Conservation (phyloP, 1,140 invertebrate genomes). For the Druon quercuslanigerum region DNA sequence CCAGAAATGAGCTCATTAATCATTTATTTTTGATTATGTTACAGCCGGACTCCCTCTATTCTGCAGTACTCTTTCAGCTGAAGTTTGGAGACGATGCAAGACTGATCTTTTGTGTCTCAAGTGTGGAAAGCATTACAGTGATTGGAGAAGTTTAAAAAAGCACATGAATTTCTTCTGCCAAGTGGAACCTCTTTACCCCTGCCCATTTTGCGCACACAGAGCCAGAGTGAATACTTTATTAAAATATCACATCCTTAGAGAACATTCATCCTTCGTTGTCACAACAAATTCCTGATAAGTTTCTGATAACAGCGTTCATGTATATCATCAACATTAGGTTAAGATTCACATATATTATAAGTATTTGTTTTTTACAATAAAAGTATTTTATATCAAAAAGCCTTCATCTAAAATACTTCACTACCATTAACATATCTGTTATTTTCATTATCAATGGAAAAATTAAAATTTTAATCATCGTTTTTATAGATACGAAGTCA, state of each 20-base stretch:
- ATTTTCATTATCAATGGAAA: background rate
- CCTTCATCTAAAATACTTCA: background rate
- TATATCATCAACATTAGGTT: background rate
- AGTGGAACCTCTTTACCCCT: slow-evolving; percentile 72
- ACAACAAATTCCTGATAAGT: background rate
- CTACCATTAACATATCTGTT: background rate
- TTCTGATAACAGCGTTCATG: background rate
- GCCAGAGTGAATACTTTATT: slow-evolving; percentile 62
- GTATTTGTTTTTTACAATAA: background rate
- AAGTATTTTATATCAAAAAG: background rate
- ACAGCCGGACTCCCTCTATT: slow-evolving; percentile 45
- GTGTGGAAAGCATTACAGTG: slow-evolving; percentile 62
- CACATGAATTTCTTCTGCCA: slow-evolving; percentile 77
- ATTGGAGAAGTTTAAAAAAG: slow-evolving; percentile 67
- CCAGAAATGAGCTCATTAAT: background rate
- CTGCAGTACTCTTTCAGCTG: slow-evolving; percentile 60
- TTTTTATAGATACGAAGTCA: too few relatives aligned
- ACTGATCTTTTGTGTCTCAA: slow-evolving; percentile 60
- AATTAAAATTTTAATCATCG: background rate
- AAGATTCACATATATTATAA: background rate
- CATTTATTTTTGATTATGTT: slow-evolving; percentile 4
- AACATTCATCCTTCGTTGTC: slow-evolving; percentile 45
- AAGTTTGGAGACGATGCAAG: slow-evolving; percentile 62
- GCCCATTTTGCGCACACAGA: slow-evolving; percentile 68
- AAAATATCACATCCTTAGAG: slow-evolving; percentile 61